Evolutionary conservation across 2,797 vertebrate species (phyloP).

Genomic region (Petrocephalus schoutedeni): DNA sequence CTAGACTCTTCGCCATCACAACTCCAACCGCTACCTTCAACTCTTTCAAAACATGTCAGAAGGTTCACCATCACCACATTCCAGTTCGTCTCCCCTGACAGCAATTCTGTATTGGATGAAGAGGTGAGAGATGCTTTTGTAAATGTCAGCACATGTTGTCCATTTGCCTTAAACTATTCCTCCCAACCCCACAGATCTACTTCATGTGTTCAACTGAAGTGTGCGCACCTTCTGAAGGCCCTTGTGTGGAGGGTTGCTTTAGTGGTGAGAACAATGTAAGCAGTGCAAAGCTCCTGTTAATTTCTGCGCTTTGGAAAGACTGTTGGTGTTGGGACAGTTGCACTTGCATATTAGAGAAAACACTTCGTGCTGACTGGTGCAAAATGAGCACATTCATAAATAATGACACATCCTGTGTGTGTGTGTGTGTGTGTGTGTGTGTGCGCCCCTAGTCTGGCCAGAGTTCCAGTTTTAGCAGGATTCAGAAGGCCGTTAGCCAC

Average conservation of each 20-base stretch:
- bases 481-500: not conserved
- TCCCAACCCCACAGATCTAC: slow-evolving; percentile 57
- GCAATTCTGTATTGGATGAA: slow-evolving; percentile 46
- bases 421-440: too few relatives aligned
- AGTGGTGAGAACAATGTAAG: slow-evolving; percentile 30
- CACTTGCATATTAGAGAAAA: not conserved
- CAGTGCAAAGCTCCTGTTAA: not conserved
- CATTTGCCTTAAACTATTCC: not conserved
- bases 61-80: slow-evolving; percentile 66
- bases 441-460: not conserved
- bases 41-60: slow-evolving; percentile 50
- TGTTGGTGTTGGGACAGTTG: not conserved
- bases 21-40: slow-evolving; percentile 30
- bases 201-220: slow-evolving; percentile 74
- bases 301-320: not conserved
- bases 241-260: slow-evolving; percentile 68
- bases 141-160: not conserved
- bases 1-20: slow-evolving; percentile 51
- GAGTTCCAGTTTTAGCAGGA: not conserved
- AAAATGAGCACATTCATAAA: not conserved
- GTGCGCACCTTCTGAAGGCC: slow-evolving; percentile 59
- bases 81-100: slow-evolving; percentile 58
- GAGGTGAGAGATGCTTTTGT: slow-evolving; percentile 50
- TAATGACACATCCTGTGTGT: not conserved
- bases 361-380: not conserved